Evolutionary conservation across 2,888 invertebrate genomes (phyloP).

Genomic region (Gisinianus flammeolus): DNA sequence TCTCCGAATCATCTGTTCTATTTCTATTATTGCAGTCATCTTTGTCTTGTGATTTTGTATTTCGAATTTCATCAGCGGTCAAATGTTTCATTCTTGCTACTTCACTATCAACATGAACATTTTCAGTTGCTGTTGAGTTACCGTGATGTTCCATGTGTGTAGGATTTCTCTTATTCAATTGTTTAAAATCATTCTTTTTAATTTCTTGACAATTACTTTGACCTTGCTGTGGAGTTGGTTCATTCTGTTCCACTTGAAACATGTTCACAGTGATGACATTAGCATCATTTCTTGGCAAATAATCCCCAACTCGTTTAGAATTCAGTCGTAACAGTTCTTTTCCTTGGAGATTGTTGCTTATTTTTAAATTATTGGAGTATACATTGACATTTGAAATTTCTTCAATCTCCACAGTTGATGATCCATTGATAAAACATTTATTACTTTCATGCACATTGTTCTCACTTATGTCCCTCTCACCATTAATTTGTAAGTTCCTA

Average conservation of each 20-base stretch:
- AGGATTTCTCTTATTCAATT: neutral
- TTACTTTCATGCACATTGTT: no score
- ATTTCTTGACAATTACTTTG: no score
- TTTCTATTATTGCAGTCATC: neutral
- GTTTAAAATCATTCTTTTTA: no score
- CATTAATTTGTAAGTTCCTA: no score
- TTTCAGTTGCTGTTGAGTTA: neutral
- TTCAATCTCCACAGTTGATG: neutral
- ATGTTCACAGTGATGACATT: neutral
- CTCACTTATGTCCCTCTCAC: no score
- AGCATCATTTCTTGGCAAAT: neutral
- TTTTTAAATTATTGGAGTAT: neutral
- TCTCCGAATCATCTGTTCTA: neutral
- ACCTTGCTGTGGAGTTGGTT: no score
- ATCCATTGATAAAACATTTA: neutral
- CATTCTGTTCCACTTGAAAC: neutral
- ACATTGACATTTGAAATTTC: neutral
- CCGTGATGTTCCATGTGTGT: neutral
- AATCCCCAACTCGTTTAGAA: neutral
- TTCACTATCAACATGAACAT: neutral
- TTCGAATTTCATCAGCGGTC: conserved; percentile 4
- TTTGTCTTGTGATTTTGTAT: conserved; percentile 22
- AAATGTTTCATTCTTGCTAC: neutral
- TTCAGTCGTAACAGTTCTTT: neutral
- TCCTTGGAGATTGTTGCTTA: neutral